These are phyloP conservation scores for Macrobrachium nipponense DNA, from an alignment of 1,140 invertebrate genomes.

Conservation along the genomic window DNA sequence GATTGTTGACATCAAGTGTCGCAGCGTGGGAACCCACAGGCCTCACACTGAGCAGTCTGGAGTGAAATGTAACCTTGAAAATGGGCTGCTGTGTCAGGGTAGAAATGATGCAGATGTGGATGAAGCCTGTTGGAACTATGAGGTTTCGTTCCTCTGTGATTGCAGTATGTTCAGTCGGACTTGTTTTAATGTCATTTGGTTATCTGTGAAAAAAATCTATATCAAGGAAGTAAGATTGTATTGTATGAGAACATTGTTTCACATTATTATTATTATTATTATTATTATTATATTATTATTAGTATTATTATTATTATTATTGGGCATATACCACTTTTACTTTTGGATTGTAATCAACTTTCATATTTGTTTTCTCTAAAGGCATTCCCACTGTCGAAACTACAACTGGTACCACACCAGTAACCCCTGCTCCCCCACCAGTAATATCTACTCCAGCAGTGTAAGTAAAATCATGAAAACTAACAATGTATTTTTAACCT, in stretches of 20 bases:
- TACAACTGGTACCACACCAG: not conserved
- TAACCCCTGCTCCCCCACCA: constrained; percentile 10
- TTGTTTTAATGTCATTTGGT: not conserved
- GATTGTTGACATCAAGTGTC: constrained; percentile 81
- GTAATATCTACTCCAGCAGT: not conserved
- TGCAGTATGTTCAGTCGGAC: constrained; percentile 69
- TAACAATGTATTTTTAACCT: not conserved
- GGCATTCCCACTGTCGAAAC: constrained; percentile 8
- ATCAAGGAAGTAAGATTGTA: not conserved
- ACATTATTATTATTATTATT: not conserved
- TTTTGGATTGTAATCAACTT: no score
- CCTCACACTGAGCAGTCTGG: constrained; percentile 76
- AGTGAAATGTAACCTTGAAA: constrained; percentile 79
- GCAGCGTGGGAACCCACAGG: constrained; percentile 75
- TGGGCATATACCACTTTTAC: no score
- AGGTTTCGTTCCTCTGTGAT: constrained; percentile 79
- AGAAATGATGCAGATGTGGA: constrained; percentile 4
- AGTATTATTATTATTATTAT: no score
- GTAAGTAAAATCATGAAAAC: not conserved
- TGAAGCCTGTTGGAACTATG: constrained; percentile 74
- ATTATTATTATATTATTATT: not conserved
- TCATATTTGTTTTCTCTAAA: not conserved
- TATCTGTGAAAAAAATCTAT: not conserved
- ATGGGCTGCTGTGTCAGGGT: constrained; percentile 77
- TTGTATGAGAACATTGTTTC: no score